Percentiles rank a stretch among this genome's conserved stretches.
These are phyloP conservation scores for Tenualosa ilisha DNA, from an alignment of 2,797 vertebrate species.

Conservation along the genomic window DNA sequence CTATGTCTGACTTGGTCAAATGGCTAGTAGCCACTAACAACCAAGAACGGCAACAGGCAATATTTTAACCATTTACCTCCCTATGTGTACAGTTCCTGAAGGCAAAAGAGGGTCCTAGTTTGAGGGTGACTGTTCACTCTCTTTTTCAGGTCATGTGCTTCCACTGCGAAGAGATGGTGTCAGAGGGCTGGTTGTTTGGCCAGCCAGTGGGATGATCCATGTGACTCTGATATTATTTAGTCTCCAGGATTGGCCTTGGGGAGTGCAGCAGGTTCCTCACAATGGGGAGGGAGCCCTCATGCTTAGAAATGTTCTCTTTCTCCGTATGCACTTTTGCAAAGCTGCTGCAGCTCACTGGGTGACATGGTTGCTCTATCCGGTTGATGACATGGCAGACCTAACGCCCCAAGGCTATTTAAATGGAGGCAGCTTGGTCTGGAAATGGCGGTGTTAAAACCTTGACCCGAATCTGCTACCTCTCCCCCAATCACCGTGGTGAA, in stretches of 20 bases:
- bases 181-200: background rate
- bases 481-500: background rate
- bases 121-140: background rate
- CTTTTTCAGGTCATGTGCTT: slow-evolving; percentile 12
- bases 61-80: background rate
- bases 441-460: slow-evolving; percentile 17
- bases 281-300: background rate
- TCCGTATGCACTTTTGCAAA: background rate
- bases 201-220: background rate
- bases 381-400: background rate
- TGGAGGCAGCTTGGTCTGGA: background rate
- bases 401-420: background rate
- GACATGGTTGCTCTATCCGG: background rate
- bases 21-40: too few species aligned
- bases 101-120: background rate
- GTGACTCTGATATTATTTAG: background rate
- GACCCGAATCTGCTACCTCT: slow-evolving; percentile 6
- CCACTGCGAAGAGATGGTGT: background rate
- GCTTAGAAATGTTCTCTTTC: background rate
- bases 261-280: background rate
- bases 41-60: too few species aligned
- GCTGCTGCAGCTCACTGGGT: background rate
- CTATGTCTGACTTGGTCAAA: background rate
- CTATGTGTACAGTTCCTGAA: background rate
- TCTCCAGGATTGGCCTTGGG: background rate